Percentiles rank a stretch among this genome's conserved stretches.
phyloP scores from a whole-genome alignment of 37 sponge, comb jelly and placozoan species.

The Bolinopsis microptera region DNA sequence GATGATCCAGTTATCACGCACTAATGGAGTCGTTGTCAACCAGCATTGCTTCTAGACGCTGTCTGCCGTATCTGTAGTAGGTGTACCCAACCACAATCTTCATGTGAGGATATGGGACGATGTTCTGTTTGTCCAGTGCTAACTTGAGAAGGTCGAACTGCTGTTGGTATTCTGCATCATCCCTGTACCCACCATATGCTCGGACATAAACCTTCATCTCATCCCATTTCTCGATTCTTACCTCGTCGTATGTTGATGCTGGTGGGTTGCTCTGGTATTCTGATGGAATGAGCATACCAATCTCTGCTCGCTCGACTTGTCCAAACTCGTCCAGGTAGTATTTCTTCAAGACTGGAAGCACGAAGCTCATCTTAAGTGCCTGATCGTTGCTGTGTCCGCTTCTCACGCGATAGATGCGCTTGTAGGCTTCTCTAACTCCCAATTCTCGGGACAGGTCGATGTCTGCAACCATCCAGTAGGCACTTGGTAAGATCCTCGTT shows the following conservation, averaged over 20 bases:
- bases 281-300: not conserved
- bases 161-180: not conserved
- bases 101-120: not conserved
- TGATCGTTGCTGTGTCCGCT: not conserved
- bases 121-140: not conserved
- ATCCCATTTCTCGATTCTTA: not conserved
- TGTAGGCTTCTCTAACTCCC: not conserved
- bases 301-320: not conserved
- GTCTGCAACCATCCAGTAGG: not conserved
- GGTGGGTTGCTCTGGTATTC: not conserved
- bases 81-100: not conserved
- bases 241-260: not conserved
- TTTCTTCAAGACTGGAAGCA: not conserved
- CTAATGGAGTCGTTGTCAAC: not conserved
- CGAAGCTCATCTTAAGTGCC: not conserved
- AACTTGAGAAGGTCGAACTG: not conserved
- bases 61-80: not conserved
- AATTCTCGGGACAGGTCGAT: not conserved
- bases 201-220: not conserved
- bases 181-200: not conserved
- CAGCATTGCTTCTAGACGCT: not conserved
- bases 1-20: no score
- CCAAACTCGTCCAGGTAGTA: not conserved
- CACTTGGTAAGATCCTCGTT: not conserved
- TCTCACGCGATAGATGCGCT: not conserved